Percentiles rank a stretch among this genome's conserved stretches.
These are phyloP conservation scores for Cottus gobio DNA, from an alignment of 2,113 vertebrate genomes.

Conservation along the genomic window DNA sequence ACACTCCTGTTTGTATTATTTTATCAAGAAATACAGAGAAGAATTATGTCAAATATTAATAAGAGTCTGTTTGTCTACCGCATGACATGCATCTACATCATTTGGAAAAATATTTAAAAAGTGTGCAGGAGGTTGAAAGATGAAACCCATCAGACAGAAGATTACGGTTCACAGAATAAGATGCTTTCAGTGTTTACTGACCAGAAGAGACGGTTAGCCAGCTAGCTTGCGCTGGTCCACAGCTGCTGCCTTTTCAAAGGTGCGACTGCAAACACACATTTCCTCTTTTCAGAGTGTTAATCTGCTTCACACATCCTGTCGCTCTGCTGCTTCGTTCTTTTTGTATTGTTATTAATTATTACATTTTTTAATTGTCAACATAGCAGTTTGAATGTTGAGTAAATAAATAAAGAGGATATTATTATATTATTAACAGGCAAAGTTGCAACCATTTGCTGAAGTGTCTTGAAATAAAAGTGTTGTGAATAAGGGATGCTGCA, in stretches of 20 bases:
- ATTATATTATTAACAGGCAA: background rate
- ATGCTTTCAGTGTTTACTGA: no score
- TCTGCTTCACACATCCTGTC: background rate
- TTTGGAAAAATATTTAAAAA: no score
- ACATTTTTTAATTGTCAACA: background rate
- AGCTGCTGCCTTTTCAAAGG: conserved; percentile 61
- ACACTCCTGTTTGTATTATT: background rate
- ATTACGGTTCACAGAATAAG: no score
- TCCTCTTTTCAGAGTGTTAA: background rate
- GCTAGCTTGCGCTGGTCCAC: background rate
- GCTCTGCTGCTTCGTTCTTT: background rate
- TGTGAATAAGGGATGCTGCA: no score
- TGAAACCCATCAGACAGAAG: no score
- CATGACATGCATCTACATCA: no score
- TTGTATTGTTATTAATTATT: background rate
- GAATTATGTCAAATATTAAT: no score
- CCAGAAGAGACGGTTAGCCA: no score
- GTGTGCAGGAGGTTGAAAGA: no score
- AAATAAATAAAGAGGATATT: background rate
- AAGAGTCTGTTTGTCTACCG: no score
- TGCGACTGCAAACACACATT: conserved; percentile 22
- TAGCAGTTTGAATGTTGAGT: background rate
- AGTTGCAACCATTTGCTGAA: background rate
- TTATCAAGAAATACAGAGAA: background rate
- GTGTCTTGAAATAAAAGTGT: background rate